Evolutionary conservation across 2,113 vertebrate species (phyloP), one percentile per base, ranked within the genome.

Genomic region (Cathartes aura): DNA sequence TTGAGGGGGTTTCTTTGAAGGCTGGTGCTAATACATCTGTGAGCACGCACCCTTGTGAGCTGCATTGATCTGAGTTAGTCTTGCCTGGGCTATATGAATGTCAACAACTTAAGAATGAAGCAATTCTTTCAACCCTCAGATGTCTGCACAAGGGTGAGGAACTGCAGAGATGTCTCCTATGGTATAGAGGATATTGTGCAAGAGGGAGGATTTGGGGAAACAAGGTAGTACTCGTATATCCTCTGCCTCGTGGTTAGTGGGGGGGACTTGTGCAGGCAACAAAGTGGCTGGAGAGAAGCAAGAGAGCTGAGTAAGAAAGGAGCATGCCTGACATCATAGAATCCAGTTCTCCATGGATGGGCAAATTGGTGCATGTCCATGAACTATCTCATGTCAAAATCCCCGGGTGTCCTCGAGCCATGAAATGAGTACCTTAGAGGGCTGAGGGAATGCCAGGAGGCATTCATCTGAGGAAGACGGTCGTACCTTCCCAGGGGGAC

Each of bases 1-100:
- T 94, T 71, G 82, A 93, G 90, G 87, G 91, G 20, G 9, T 93
- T 97, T 22, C 90, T 94, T 95, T 95, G 95, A 93, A 96, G 81
- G 52, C 21, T 50, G 85, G 36, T 55, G 71, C 42, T 83, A 74
- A 56, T 92, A 63, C 0, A 0, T 29, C 22, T 86, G 26, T 50
- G 68, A 94, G 75, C 14, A n/a, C 0, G 3, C 47, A 71, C 59
- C 50, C 76, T 71, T 52, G 62, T 48, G 68, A 59, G 76, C 56
- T 70, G 71, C 88, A 67, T 24, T 87, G 87, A 86, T 97, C 76
- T 45, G 63, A 96, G 85, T 66, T 53, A 76, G 71, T 47, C 72
- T 94, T 60, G 42, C 74, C 47, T 62, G 72, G 76, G 53, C 19
- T 87, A 19, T 43, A 6, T 73, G 74, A 89, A 66, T 71, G 64